These are phyloP conservation scores for Brachypteracias leptosomus DNA, from an alignment of 2,113 vertebrate genomes.

Conservation along the genomic window DNA sequence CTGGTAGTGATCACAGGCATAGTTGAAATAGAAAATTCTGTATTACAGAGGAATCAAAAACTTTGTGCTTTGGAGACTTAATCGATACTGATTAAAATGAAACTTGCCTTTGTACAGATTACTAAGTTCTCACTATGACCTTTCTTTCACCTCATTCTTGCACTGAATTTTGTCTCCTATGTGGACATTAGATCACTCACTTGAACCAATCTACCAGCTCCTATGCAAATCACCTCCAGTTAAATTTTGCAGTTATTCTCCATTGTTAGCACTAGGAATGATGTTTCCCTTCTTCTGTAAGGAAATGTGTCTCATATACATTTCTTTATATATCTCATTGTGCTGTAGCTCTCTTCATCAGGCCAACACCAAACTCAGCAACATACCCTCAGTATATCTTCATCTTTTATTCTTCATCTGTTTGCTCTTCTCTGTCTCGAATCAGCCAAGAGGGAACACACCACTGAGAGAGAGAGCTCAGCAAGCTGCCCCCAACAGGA, in stretches of 20 bases:
- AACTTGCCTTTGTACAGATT: not conserved
- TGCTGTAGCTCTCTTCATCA: too few species aligned
- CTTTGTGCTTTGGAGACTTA: not conserved
- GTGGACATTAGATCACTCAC: not conserved
- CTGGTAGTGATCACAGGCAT: rapidly evolving
- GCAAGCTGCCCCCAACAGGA: too few species aligned
- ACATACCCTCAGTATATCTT: too few species aligned
- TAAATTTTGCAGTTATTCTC: not conserved
- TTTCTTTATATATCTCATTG: not conserved
- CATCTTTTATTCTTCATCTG: too few species aligned
- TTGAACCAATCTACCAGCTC: not conserved
- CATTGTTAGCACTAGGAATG: not conserved
- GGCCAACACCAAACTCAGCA: too few species aligned
- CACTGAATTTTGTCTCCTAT: not conserved
- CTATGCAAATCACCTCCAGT: not conserved
- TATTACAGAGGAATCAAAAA: not conserved
- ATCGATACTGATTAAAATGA: not conserved
- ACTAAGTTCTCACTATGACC: not conserved
- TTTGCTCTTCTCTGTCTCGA: too few species aligned
- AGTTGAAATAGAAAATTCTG: not conserved
- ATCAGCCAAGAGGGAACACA: too few species aligned
- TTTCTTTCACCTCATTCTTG: not conserved
- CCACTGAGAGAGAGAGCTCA: too few species aligned
- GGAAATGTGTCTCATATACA: not conserved
- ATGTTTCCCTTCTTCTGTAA: not conserved